Conservation (phyloP, 2,797 vertebrate species). For the Semaprochilodus insignis region DNA sequence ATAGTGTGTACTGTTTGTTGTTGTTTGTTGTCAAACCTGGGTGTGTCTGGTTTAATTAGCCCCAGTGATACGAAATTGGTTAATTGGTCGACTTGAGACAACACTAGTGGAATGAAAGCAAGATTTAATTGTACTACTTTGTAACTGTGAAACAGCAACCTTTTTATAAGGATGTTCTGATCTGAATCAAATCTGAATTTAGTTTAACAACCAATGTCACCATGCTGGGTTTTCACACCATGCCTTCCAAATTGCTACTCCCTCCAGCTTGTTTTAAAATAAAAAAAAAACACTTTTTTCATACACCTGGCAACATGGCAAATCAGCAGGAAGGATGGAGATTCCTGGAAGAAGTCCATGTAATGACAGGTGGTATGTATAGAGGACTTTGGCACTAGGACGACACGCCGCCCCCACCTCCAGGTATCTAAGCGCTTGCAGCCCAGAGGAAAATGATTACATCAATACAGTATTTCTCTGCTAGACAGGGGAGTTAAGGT, state of each 20-base stretch:
- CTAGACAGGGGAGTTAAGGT: not conserved
- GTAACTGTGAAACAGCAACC: no score
- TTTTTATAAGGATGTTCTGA: not conserved
- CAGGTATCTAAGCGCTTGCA: not conserved
- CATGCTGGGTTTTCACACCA: not conserved
- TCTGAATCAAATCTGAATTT: not conserved
- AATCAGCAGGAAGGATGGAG: conserved; percentile 6
- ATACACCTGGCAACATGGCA: not conserved
- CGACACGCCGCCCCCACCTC: not conserved
- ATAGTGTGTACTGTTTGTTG: no score
- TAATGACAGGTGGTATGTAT: not conserved
- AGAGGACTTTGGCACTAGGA: not conserved
- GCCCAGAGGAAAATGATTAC: not conserved
- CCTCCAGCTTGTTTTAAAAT: conserved; percentile 5
- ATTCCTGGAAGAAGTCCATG: conserved; percentile 7
- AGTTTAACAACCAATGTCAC: not conserved
- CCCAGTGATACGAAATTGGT: no score
- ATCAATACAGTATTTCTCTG: not conserved
- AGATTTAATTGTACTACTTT: no score
- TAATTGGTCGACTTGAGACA: no score
- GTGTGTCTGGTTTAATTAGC: no score
- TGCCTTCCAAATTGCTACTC: not conserved
- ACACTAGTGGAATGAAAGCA: no score
- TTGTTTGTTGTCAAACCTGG: no score
- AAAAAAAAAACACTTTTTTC: not conserved